Percentiles rank a stretch among this genome's conserved stretches.
Conservation (phyloP, 2,797 vertebrate genomes). For the Triplophysa bombifrons region DNA sequence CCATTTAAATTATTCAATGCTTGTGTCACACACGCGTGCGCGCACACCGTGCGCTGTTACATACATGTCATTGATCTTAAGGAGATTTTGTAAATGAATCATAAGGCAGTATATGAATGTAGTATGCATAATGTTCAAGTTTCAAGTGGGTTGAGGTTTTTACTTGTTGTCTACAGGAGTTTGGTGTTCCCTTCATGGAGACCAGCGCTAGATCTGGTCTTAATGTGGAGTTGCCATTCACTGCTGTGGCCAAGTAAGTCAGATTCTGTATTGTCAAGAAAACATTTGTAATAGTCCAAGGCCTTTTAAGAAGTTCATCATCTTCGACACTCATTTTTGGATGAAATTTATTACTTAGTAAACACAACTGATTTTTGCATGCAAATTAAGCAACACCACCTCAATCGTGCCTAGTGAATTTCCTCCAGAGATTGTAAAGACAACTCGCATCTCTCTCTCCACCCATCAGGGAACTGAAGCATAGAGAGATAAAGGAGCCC, state of each 20-base stretch:
- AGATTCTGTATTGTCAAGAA: background rate
- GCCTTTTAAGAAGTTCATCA: too few species aligned
- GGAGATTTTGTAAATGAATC: slow-evolving; percentile 17
- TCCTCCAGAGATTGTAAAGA: background rate
- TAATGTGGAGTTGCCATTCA: slow-evolving; percentile 86
- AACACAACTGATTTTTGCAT: too few species aligned
- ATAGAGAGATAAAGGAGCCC: slow-evolving; percentile 85
- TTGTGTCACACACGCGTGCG: background rate
- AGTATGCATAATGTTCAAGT: too few species aligned
- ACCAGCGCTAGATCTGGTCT: slow-evolving; percentile 85
- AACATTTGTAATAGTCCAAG: too few species aligned
- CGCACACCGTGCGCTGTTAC: background rate
- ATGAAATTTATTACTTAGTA: background rate
- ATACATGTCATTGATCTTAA: slow-evolving; percentile 22
- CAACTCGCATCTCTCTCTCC: slow-evolving; percentile 22
- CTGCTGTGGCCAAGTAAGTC: slow-evolving; percentile 85
- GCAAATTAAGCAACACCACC: background rate
- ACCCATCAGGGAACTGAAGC: slow-evolving; percentile 86
- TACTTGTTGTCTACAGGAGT: slow-evolving; percentile 72
- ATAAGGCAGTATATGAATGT: background rate
- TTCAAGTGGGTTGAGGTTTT: background rate
- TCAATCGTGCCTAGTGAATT: background rate
- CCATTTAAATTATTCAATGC: background rate
- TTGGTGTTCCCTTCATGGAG: slow-evolving; percentile 88
- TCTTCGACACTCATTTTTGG: too few species aligned